Conservation (phyloP, 1,140 invertebrate genomes). For the Meloidogyne exigua region DNA sequence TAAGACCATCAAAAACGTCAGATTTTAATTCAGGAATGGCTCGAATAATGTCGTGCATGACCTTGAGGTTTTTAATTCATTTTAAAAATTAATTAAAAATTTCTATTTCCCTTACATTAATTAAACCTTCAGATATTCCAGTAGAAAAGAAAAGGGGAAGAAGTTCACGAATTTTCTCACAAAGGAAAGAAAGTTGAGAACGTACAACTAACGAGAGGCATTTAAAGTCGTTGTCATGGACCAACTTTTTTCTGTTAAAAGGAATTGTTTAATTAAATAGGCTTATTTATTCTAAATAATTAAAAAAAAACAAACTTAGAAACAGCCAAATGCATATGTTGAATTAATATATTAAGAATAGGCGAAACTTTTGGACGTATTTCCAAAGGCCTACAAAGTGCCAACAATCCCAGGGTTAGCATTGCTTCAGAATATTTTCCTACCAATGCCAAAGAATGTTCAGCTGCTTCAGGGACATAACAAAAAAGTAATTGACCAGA, state of each 20-base stretch:
- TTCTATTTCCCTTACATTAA: slow-evolving; percentile 70
- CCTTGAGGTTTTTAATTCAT: slow-evolving; percentile 24
- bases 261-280: slow-evolving; percentile 10
- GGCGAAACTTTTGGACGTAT: slow-evolving; percentile 54
- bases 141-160: slow-evolving; percentile 87
- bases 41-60: slow-evolving; percentile 78
- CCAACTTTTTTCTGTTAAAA: slow-evolving; percentile 68
- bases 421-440: slow-evolving; percentile 43
- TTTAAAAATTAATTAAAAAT: not conserved
- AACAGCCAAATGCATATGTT: slow-evolving; percentile 37
- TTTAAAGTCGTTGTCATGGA: slow-evolving; percentile 87
- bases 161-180: slow-evolving; percentile 76
- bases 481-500: slow-evolving; percentile 9
- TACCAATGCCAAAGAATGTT: slow-evolving; percentile 22
- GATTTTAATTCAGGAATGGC: slow-evolving; percentile 82
- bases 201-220: slow-evolving; percentile 88
- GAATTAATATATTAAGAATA: slow-evolving; percentile 36
- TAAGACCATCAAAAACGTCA: slow-evolving; percentile 81
- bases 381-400: slow-evolving; percentile 39
- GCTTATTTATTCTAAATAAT: slow-evolving; percentile 4
- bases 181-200: slow-evolving; percentile 74
- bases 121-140: slow-evolving; percentile 78
- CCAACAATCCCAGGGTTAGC: slow-evolving; percentile 41
- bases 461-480: slow-evolving; percentile 20
- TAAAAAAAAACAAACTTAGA: slow-evolving; percentile 36